phyloP scores from a whole-genome alignment of 1,140 invertebrate genomes.

The Anastatus disparis region DNA sequence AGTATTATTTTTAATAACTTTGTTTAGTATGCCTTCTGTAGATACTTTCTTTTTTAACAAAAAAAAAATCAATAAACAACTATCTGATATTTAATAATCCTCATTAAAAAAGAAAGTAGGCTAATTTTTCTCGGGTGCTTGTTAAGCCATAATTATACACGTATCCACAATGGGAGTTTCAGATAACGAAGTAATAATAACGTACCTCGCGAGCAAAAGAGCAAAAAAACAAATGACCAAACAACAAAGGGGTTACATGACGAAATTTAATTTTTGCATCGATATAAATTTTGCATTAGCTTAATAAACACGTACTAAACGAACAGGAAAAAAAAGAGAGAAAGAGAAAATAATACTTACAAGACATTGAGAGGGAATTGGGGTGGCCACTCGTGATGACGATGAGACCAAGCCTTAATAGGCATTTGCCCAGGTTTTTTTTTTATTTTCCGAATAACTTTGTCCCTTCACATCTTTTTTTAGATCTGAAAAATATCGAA shows the following conservation, averaged over 20 bases:
- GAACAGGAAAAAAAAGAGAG: conserved; percentile 13
- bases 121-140: conserved; percentile 5
- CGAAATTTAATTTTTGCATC: conserved; percentile 2
- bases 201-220: not conserved
- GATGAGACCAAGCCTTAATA: conserved; percentile 57
- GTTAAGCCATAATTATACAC: not conserved
- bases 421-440: conserved; percentile 57
- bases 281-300: not conserved
- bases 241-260: not conserved
- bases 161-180: not conserved
- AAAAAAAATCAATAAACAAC: conserved; percentile 18
- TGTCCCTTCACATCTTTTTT: too few species aligned
- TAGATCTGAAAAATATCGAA: too few species aligned
- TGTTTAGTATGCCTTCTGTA: too few species aligned
- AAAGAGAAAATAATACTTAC: conserved; percentile 49
- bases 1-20: too few species aligned
- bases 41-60: too few species aligned
- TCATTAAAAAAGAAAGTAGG: conserved; percentile 3
- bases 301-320: not conserved
- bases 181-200: not conserved
- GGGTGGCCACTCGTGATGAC: conserved; percentile 59
- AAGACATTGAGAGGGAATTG: conserved; percentile 61
- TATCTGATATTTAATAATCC: not conserved
- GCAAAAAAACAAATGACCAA: not conserved
- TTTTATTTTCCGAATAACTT: too few species aligned